phyloP scores from a whole-genome alignment of 2,888 invertebrate species.

The Chaetogeoica ovagalla region DNA sequence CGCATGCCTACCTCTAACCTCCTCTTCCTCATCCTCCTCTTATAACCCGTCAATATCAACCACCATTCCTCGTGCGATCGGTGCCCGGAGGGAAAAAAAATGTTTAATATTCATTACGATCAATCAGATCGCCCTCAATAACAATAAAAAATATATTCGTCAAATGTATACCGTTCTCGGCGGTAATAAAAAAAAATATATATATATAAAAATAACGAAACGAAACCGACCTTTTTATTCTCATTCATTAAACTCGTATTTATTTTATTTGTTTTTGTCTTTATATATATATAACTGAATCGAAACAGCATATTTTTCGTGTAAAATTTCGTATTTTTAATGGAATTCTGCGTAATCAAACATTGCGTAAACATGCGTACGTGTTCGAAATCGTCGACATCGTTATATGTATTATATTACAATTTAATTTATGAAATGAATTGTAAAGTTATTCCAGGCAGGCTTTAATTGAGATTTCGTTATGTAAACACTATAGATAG shows the following conservation, averaged over 20 bases:
- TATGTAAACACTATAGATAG: too few relatives aligned
- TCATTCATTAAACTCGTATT: not conserved
- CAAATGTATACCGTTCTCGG: not conserved
- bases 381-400: too few relatives aligned
- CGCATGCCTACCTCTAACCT: not conserved
- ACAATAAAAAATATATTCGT: slow-evolving; percentile 11
- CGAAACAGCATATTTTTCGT: too few relatives aligned
- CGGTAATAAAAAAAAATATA: not conserved
- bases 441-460: too few relatives aligned
- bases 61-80: not conserved
- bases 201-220: not conserved
- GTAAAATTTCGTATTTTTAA: too few relatives aligned
- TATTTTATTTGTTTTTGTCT: not conserved
- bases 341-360: too few relatives aligned
- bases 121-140: slow-evolving; percentile 18
- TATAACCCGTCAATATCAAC: not conserved
- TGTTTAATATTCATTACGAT: slow-evolving; percentile 37
- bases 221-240: not conserved
- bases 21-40: not conserved
- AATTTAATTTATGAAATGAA: too few relatives aligned
- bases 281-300: not conserved
- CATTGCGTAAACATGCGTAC: too few relatives aligned
- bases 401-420: too few relatives aligned
- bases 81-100: not conserved
- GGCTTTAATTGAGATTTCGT: too few relatives aligned